A percentile compares a stretch with the other conserved stretches of the same genome.
phyloP scores from a whole-genome alignment of 92 coral and sea anemone species.

The Epizoanthus illoricatus region DNA sequence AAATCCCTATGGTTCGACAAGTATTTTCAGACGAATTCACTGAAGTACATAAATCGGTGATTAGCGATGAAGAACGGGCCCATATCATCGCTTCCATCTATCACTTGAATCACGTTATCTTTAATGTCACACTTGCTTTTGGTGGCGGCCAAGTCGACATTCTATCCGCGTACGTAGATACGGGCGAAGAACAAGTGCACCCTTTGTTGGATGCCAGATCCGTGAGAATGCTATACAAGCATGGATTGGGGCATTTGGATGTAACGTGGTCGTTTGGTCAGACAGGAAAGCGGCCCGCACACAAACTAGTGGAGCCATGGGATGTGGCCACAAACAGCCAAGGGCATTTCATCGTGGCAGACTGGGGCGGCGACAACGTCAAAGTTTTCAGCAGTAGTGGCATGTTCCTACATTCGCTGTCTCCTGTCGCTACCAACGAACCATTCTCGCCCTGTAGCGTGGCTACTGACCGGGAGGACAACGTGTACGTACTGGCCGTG shows the following conservation, averaged over 20 bases:
- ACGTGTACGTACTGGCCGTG: constrained; percentile 41
- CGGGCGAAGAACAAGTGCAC: constrained; percentile 18
- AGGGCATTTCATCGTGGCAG: constrained; percentile 54
- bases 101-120: constrained; percentile 37
- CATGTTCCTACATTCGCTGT: constrained; percentile 33
- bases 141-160: background rate
- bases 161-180: constrained; percentile 7
- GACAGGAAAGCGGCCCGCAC: constrained; percentile 18
- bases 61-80: constrained; percentile 14
- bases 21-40: constrained; percentile 31
- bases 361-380: constrained; percentile 35
- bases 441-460: constrained; percentile 36
- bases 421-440: background rate
- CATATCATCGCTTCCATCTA: constrained; percentile 37
- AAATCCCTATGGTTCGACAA: constrained; percentile 37
- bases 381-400: constrained; percentile 52
- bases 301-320: constrained; percentile 38
- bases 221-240: constrained; percentile 12
- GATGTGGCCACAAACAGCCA: constrained; percentile 42
- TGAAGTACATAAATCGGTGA: background rate
- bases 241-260: constrained; percentile 13
- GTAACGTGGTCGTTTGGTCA: constrained; percentile 49
- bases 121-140: constrained; percentile 16
- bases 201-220: constrained; percentile 27
- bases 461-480: constrained; percentile 33